Conservation (phyloP, 2,113 vertebrate genomes). For the Merops nubicus region DNA sequence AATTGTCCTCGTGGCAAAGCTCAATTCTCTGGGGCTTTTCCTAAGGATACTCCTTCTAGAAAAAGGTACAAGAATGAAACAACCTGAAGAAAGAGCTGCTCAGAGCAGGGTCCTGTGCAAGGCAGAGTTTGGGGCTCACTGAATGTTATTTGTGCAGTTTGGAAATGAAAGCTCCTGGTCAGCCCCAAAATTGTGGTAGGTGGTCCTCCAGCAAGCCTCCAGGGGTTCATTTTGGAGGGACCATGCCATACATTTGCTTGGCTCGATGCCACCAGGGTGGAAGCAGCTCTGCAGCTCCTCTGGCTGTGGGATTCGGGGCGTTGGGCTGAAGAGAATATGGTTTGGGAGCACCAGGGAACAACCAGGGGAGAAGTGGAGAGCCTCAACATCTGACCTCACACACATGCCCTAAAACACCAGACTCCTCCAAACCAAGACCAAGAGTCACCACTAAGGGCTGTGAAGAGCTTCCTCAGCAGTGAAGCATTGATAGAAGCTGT, state of each 20-base stretch:
- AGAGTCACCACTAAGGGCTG: neutral
- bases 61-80: neutral
- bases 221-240: neutral
- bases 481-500: rapidly evolving
- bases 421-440: neutral
- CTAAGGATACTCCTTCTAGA: neutral
- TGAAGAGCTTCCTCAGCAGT: neutral
- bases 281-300: neutral
- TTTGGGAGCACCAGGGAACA: no score
- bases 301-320: neutral
- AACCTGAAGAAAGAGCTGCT: neutral
- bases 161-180: neutral
- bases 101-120: rapidly evolving
- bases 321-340: no score
- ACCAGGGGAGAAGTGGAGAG: no score
- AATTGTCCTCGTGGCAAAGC: neutral
- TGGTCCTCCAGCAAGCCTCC: neutral
- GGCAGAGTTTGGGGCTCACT: rapidly evolving
- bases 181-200: neutral
- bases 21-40: neutral
- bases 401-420: neutral
- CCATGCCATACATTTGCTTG: rapidly evolving
- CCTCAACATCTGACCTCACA: neutral
- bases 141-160: neutral
- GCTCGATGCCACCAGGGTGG: neutral